Conservation (phyloP, 2,113 vertebrate genomes). For the Acrocephalus kingi region DNA sequence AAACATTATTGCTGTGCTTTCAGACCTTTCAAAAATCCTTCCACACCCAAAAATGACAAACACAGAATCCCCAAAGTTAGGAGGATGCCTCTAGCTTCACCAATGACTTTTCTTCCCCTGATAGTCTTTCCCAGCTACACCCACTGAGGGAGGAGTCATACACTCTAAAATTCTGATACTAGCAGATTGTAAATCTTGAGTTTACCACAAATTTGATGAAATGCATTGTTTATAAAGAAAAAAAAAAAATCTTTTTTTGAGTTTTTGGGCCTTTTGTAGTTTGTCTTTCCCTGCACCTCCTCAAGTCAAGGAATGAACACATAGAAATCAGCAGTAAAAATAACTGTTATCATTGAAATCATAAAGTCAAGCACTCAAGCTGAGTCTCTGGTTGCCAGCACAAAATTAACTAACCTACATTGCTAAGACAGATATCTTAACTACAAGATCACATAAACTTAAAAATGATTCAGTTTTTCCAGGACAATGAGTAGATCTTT, state of each 20-base stretch:
- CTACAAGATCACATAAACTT: not conserved
- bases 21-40: not conserved
- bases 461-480: not conserved
- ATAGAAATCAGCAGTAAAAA: not conserved
- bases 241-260: not conserved
- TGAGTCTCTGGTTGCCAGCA: not conserved
- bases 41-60: not conserved
- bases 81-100: not conserved
- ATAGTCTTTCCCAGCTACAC: not conserved
- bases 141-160: not conserved
- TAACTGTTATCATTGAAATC: not conserved
- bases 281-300: fast-evolving
- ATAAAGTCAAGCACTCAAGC: not conserved
- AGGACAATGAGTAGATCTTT: not conserved
- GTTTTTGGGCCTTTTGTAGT: not conserved
- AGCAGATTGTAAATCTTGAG: not conserved
- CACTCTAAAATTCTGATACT: not conserved
- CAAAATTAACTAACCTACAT: not conserved
- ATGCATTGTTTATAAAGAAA: not conserved
- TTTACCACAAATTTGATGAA: not conserved
- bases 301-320: not conserved
- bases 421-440: not conserved
- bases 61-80: not conserved
- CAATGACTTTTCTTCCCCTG: not conserved
- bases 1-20: not conserved